Base-by-base conservation (phyloP, 2,113 vertebrate species). In the Anguilla rostrata region DNA sequence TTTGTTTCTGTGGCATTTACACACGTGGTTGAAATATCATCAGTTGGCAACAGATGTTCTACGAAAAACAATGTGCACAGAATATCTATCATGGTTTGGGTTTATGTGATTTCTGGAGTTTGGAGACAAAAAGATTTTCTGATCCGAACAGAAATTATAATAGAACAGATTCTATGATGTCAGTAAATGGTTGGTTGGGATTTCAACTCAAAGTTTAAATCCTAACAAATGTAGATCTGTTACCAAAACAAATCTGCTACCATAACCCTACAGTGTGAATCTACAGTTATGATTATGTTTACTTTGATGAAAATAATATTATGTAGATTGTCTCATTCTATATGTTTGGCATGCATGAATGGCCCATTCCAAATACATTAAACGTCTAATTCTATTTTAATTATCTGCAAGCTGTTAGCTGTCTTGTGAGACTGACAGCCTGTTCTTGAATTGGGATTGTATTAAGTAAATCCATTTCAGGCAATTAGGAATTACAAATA, bases 361-460 rank as follows among this genome's bases (percentile, higher is more conserved):
- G 34, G 71, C n/a, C 71, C 71, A 75, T 75, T 34, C n/a, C 26
- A 75, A 75, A 75, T 75, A 34, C 71, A 75, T 75, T 75, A 75
- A 75, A 75, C 71, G 5, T 26, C 26, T 75, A 14, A 75, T 22
- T 75, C 71, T n/a, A 29, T 75, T 75, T 75, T 75, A 75, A 75
- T 75, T n/a, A 75, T 75, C 26, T 75, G n/a, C 71, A 75, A 29
- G 71, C 71, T 75, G 71, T 34, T 6, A 12, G n/a, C n/a, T 75
- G 71, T 75, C 26, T 75, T 34, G n/a, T 34, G n/a, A 34, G 5
- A 75, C 71, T 34, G n/a, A n/a, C 26, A 75, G 22, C 29, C 5
- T 75, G n/a, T 75, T 75, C 11, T 34, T 75, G 0, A 29, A 75
- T 34, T 53, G 71, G 71, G n/a, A 75, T 75, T 75, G 1, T 75